Base-by-base conservation (phyloP, 2,888 invertebrate species). In the Pandemis cinnamomeana region DNA sequence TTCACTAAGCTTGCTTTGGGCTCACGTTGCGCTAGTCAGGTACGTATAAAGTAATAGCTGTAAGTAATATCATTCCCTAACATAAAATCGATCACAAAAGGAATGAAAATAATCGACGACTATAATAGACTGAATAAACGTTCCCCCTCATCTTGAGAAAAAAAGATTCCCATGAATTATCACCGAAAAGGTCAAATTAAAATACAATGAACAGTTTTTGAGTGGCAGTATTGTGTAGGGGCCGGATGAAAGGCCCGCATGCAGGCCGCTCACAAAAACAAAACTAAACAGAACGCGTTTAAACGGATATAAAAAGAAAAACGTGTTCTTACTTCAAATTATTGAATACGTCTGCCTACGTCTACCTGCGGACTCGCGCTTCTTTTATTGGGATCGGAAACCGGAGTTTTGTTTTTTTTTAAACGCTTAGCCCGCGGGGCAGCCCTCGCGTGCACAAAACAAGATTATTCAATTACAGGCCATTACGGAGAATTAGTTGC, bases 121-220 rank as follows among this genome's bases (percentile, higher is more conserved):
- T 89, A 92, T 92, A 91, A 91, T 91, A 91, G 91, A 87, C 89
- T 87, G 89, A 89, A 90, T 92, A 92, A 93, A 92, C 90, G 91
- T 87, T 89, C 80, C 88, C 89, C 89, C 85, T 86, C 83, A 80
- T 80, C 80, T 68, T 51, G 76, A 81, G 78, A 87, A 91, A 90
- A 90, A 89, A 90, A 88, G 83, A 87, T 89, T 91, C 91, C 87
- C 92, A 94, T 94, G 93, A 94, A 94, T 94, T 93, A 94, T 93
- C 93, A 86, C 92, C 91, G 90, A 93, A 94, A 93, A 94, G 93
- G 93, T 94, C 94, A 93, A 93, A 94, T 94, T 94, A 94, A 93
- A 94, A 94, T 94, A 94, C 94, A 94, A 94, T 93, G 93, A 93
- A 90, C 86, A 91, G 91, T 94, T 93, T 94, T 93, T 93, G 92